These are phyloP conservation scores for Trigoniulus corallinus DNA, from an alignment of 1,140 invertebrate species.

Conservation along the genomic window DNA sequence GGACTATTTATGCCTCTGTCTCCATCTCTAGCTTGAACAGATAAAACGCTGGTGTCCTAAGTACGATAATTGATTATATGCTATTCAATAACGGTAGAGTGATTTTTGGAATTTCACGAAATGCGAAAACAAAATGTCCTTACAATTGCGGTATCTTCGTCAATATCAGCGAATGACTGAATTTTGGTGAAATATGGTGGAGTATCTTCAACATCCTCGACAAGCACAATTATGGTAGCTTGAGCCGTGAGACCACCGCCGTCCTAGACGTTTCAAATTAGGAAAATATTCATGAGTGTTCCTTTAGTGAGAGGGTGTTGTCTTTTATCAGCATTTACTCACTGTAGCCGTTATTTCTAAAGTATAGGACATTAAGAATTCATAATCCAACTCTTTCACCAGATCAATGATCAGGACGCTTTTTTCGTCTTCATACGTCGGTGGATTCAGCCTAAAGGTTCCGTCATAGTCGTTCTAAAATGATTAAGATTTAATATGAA, in stretches of 20 bases:
- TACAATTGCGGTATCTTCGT: neutral
- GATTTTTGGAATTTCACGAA: neutral
- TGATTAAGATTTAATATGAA: neutral
- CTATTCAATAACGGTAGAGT: neutral
- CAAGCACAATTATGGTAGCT: neutral
- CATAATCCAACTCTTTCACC: neutral
- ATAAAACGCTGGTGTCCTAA: neutral
- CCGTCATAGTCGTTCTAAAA: neutral
- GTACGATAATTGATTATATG: neutral
- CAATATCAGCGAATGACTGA: neutral
- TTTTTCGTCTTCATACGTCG: neutral
- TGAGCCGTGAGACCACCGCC: neutral
- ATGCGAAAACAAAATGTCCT: neutral
- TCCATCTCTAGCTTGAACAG: neutral
- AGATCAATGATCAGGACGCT: neutral
- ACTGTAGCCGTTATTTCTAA: neutral
- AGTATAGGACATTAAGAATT: neutral
- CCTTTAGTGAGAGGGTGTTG: neutral
- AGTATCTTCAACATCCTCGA: neutral
- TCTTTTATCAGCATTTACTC: neutral
- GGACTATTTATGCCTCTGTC: neutral
- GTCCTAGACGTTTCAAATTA: neutral
- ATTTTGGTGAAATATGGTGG: neutral
- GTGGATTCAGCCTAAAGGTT: neutral
- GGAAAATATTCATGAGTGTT: neutral